These are phyloP conservation scores for Brachionus rotundiformis DNA, from an alignment of 1,140 invertebrate species.

Conservation along the genomic window DNA sequence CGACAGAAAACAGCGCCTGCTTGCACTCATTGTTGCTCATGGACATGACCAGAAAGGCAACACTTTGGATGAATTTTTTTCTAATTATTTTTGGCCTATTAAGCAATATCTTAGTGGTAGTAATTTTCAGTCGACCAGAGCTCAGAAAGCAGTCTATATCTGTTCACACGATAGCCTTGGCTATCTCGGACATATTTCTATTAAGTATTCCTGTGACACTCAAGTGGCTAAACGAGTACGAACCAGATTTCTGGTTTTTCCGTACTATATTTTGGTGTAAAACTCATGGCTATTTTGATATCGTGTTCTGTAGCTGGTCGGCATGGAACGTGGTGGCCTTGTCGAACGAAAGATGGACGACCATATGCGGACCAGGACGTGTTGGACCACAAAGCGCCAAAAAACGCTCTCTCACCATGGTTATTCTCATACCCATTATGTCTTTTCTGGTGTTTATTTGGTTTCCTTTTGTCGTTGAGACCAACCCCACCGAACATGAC, in stretches of 20 bases:
- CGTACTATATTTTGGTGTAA: conserved; percentile 31
- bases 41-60: conserved; percentile 31
- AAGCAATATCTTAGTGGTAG: conserved; percentile 22
- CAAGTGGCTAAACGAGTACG: conserved; percentile 27
- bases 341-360: conserved; percentile 40
- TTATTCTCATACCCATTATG: conserved; percentile 26
- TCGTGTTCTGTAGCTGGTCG: conserved; percentile 49
- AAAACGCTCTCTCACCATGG: neutral
- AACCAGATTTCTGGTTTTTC: neutral
- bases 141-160: conserved; percentile 46
- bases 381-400: neutral
- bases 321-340: conserved; percentile 43
- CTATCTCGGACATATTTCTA: conserved; percentile 35
- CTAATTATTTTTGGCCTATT: conserved; percentile 35
- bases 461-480: conserved; percentile 42
- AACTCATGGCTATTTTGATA: conserved; percentile 45
- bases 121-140: conserved; percentile 1
- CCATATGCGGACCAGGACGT: conserved; percentile 10
- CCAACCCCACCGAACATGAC: neutral
- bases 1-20: neutral
- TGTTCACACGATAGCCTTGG: conserved; percentile 25
- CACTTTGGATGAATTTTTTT: conserved; percentile 34
- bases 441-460: conserved; percentile 18
- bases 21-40: neutral
- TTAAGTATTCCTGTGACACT: neutral